Percentiles rank a stretch among this genome's conserved stretches.
Conservation (phyloP, 2,113 vertebrate species). For the Cochlearius cochlearius region DNA sequence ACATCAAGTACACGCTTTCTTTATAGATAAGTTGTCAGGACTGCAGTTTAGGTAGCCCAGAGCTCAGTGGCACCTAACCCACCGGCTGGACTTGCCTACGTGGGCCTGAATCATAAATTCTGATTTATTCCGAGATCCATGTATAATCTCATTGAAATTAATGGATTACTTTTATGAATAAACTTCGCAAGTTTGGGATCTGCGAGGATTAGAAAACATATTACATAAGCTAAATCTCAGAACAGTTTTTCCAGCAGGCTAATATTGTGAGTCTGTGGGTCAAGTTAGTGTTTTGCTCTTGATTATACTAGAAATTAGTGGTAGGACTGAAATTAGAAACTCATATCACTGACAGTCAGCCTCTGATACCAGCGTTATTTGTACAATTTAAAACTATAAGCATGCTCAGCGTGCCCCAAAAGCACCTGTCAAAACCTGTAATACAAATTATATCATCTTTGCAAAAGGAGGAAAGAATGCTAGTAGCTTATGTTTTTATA, state of each 20-base stretch:
- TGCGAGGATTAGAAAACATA: background rate
- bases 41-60: background rate
- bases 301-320: background rate
- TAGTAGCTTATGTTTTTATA: constrained; percentile 49
- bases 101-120: background rate
- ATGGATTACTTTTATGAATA: background rate
- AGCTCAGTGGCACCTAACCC: background rate
- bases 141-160: background rate
- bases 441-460: background rate
- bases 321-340: background rate
- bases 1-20: background rate
- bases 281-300: background rate
- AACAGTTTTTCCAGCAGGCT: background rate
- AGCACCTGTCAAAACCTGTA: background rate
- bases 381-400: background rate
- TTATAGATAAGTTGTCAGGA: background rate
- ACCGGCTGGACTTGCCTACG: background rate
- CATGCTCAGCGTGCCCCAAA: background rate
- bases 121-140: background rate
- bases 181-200: background rate
- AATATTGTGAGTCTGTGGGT: background rate
- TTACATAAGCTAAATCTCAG: background rate
- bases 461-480: constrained; percentile 1
- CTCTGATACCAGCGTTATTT: background rate
- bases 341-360: background rate